Evolutionary conservation across 2,797 vertebrate species (phyloP).

Genomic region (Hydrolagus colliei): DNA sequence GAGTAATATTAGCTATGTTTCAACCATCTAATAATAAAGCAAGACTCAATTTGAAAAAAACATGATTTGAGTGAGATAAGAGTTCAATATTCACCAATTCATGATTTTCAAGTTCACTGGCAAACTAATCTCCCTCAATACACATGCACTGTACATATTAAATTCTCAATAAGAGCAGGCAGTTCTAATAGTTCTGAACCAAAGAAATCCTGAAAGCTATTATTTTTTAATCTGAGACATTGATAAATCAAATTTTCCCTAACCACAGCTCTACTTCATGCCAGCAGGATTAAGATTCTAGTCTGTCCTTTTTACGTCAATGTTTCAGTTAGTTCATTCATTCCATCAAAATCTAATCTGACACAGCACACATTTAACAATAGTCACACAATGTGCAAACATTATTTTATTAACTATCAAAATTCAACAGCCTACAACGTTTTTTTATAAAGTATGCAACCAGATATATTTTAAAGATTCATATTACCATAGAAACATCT

Average conservation of each 20-base stretch:
- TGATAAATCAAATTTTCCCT: background rate
- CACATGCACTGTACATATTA: too few species aligned
- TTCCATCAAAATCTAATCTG: background rate
- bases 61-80: background rate
- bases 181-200: background rate
- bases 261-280: too few species aligned
- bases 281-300: too few species aligned
- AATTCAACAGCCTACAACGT: background rate
- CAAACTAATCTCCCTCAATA: background rate
- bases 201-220: too few species aligned
- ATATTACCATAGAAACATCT: too few species aligned
- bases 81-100: too few species aligned
- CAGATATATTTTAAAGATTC: background rate
- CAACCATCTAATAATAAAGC: background rate
- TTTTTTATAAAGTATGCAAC: conserved; percentile 16
- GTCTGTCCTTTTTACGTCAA: background rate
- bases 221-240: background rate
- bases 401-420: background rate
- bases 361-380: background rate
- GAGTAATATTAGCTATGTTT: background rate
- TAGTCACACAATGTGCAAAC: background rate
- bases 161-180: too few species aligned
- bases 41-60: background rate
- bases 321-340: background rate
- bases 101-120: background rate